A percentile compares a stretch with the other conserved stretches of the same genome.
These are phyloP conservation scores for Lochmaea capreae DNA, from an alignment of 2,888 invertebrate species.

Conservation along the genomic window DNA sequence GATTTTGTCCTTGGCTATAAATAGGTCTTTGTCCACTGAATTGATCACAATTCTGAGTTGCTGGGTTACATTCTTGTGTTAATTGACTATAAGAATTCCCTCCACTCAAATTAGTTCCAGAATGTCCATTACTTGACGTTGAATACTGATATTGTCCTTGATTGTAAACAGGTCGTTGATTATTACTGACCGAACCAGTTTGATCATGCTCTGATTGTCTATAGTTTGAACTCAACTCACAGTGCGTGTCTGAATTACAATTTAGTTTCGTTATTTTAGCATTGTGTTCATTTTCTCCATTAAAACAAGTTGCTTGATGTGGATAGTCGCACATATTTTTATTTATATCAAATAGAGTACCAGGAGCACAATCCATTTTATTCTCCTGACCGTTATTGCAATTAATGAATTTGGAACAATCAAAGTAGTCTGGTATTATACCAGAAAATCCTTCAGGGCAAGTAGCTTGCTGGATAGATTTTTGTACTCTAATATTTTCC, in stretches of 20 bases:
- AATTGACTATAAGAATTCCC: neutral
- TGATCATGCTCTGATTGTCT: constrained; percentile 7
- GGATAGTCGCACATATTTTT: constrained; percentile 71
- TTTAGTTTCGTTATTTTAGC: constrained; percentile 1
- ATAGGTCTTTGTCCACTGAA: constrained; percentile 11
- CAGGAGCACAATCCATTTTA: constrained; percentile 72
- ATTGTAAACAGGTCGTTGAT: neutral
- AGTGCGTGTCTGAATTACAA: constrained; percentile 20
- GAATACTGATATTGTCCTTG: neutral
- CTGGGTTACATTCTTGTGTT: constrained; percentile 39
- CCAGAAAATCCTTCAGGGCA: constrained; percentile 70
- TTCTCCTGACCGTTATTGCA: constrained; percentile 70
- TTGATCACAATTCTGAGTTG: constrained; percentile 36
- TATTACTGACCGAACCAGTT: neutral
- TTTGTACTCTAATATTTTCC: constrained; percentile 33
- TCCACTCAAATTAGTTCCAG: neutral
- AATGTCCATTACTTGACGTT: neutral
- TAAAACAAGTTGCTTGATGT: constrained; percentile 63
- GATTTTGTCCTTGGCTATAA: neutral
- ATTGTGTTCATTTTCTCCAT: constrained; percentile 43
- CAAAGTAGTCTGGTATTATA: constrained; percentile 70
- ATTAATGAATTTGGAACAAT: constrained; percentile 74
- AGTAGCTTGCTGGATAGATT: constrained; percentile 54
- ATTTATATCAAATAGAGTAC: constrained; percentile 61
- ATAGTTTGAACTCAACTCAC: too few species aligned